These are phyloP conservation scores for Hemichromis elongatus DNA, from an alignment of 2,113 vertebrate genomes.

Conservation along the genomic window DNA sequence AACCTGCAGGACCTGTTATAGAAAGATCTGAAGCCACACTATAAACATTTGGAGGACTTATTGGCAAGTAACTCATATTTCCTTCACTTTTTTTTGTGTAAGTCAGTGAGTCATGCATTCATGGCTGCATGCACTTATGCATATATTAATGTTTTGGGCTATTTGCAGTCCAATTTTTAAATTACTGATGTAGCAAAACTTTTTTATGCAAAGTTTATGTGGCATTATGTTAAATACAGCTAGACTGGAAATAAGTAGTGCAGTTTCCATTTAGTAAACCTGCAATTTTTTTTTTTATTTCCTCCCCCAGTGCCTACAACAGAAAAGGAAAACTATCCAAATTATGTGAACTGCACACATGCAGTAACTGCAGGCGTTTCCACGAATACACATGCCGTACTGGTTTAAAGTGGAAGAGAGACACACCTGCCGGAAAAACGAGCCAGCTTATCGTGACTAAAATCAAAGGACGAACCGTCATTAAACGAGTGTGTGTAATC, in stretches of 20 bases:
- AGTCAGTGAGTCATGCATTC: fast-evolving
- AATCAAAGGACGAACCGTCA: no score
- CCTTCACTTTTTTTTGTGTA: not conserved
- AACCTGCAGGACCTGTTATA: not conserved
- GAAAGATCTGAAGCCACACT: not conserved
- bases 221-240: not conserved
- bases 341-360: not conserved
- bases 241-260: not conserved
- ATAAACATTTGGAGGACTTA: not conserved
- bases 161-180: not conserved
- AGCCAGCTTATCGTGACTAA: no score
- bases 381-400: not conserved
- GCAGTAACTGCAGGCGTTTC: not conserved
- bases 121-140: not conserved
- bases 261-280: not conserved
- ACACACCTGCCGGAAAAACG: not conserved
- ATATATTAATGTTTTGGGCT: not conserved
- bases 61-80: not conserved
- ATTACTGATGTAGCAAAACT: not conserved
- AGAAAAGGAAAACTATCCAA: not conserved
- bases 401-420: not conserved
- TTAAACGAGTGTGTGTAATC: not conserved
- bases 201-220: not conserved
- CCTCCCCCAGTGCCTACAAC: not conserved
- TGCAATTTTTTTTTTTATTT: not conserved